A percentile compares a stretch with the other conserved stretches of the same genome.
Conservation (phyloP, 1,140 invertebrate genomes). For the Drusus annulatus region DNA sequence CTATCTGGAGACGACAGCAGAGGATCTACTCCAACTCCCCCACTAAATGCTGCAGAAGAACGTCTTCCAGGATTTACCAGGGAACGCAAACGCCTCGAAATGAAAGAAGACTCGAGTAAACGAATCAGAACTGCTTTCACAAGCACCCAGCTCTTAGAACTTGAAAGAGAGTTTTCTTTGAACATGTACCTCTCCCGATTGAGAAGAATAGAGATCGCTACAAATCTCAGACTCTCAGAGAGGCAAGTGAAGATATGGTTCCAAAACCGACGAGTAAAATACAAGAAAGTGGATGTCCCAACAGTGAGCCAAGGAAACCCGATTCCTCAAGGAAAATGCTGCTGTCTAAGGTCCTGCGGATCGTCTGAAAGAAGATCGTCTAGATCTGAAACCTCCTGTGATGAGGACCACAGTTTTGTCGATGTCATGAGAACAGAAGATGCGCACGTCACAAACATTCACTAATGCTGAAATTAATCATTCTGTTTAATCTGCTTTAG, state of each 20-base stretch:
- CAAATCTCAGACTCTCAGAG: conserved; percentile 88
- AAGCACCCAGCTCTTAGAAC: conserved; percentile 89
- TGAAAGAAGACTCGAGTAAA: conserved; percentile 78
- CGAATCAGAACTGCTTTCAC: conserved; percentile 94
- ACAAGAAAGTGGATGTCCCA: conserved; percentile 83
- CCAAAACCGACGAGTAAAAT: conserved; percentile 91
- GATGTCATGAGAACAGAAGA: conserved; percentile 48
- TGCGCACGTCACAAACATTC: conserved; percentile 38
- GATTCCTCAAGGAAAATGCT: conserved; percentile 29
- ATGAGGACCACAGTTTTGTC: conserved; percentile 51
- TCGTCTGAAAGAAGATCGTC: conserved; percentile 49
- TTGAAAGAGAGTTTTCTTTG: conserved; percentile 92
- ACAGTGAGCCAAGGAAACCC: conserved; percentile 44
- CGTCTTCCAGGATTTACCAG: conserved; percentile 67
- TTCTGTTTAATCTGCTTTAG: too few species aligned
- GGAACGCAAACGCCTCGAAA: conserved; percentile 64
- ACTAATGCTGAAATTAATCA: not conserved
- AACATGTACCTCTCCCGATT: conserved; percentile 93
- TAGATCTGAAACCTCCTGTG: conserved; percentile 44
- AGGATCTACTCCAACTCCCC: conserved; percentile 74
- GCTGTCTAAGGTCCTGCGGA: conserved; percentile 43
- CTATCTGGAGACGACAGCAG: conserved; percentile 65
- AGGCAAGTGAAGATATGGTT: conserved; percentile 98
- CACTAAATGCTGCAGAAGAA: conserved; percentile 71
- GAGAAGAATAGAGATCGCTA: conserved; percentile 93